Evolutionary conservation across 1,140 invertebrate species (phyloP).

Genomic region (Pseudomyrmex flavicornis): DNA sequence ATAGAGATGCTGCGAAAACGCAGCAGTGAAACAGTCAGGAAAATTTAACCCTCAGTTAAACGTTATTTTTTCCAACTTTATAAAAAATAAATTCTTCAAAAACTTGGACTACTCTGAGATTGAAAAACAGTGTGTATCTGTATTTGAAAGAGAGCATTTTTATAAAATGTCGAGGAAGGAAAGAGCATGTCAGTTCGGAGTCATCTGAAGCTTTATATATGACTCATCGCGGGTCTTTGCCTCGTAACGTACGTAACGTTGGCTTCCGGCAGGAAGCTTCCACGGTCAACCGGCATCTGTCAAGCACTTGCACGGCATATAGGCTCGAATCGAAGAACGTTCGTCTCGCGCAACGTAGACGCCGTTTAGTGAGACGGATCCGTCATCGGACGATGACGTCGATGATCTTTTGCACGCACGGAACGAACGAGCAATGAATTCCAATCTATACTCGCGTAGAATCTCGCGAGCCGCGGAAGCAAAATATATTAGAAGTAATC

Average conservation of each 20-base stretch:
- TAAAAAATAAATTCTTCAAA: no score
- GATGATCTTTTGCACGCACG: slow-evolving; percentile 14
- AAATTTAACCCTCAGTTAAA: no score
- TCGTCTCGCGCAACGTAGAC: slow-evolving; percentile 2
- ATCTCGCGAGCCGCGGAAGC: background rate
- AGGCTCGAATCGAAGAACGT: slow-evolving; percentile 40
- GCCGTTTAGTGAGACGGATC: slow-evolving; percentile 11
- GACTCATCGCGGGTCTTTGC: slow-evolving; percentile 67
- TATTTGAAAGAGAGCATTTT: background rate
- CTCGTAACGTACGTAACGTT: slow-evolving; percentile 57
- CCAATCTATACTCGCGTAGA: no score
- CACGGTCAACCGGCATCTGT: slow-evolving; percentile 58
- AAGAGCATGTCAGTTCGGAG: background rate
- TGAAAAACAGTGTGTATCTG: no score
- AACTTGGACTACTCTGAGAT: no score
- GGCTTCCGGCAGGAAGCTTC: slow-evolving; percentile 62
- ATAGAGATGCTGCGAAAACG: no score
- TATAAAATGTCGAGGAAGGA: no score
- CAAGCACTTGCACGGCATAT: slow-evolving; percentile 23
- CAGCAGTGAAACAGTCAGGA: no score
- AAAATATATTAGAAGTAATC: background rate
- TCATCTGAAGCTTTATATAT: slow-evolving; percentile 16
- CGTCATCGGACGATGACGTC: slow-evolving; percentile 24
- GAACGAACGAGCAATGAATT: slow-evolving; percentile 19
- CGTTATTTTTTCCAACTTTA: no score